Base-by-base conservation (phyloP, 2,888 invertebrate species). In the Crocallis elinguaria region DNA sequence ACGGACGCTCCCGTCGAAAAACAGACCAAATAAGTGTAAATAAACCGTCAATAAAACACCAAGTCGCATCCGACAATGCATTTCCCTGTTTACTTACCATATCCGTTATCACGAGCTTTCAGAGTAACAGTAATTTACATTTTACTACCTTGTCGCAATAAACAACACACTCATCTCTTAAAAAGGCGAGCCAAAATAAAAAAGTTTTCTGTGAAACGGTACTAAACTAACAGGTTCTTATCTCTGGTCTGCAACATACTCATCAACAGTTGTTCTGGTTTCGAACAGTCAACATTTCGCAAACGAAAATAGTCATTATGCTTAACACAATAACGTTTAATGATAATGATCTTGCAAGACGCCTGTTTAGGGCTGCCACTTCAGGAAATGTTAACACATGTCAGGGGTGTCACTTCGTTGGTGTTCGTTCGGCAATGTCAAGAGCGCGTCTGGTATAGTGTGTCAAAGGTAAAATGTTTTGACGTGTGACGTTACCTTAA, bases 241-340 rank as follows among this genome's bases (percentile, higher is more conserved):
- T 17, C 1, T 37, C 23, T 30, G 39, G n/a, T 64, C 64, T 72
- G 70, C 58, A 69, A 58, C 64, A 53, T 62, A 60, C 58, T 56
- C 58, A 57, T 69, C 70, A 62, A 61, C 73, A 67, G 56, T 61
- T 55, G 62, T 25, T 62, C 73, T 67, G 62, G 33, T 56, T 61
- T 60, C 30, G 52, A 60, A 30, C 37, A 32, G 38, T 58, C 57
- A 61, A 63, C 57, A 62, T 39, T 50, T 49, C 19, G 49, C 54
- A 49, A 42, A 65, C 49, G 16, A 62, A 64, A 62, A 63, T 59
- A 64, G 39, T 36, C 67, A 57, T 60, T 75, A 67, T 51, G 11
- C 19, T 52, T 41, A 57, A 57, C 5, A 37, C 17, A 49, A 67
- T 67, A 71, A 52, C 45, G 61, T 35, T 27, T 17, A 50, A 60